Base-by-base conservation (phyloP, 2,888 invertebrate genomes). In the Plutella xylostella region DNA sequence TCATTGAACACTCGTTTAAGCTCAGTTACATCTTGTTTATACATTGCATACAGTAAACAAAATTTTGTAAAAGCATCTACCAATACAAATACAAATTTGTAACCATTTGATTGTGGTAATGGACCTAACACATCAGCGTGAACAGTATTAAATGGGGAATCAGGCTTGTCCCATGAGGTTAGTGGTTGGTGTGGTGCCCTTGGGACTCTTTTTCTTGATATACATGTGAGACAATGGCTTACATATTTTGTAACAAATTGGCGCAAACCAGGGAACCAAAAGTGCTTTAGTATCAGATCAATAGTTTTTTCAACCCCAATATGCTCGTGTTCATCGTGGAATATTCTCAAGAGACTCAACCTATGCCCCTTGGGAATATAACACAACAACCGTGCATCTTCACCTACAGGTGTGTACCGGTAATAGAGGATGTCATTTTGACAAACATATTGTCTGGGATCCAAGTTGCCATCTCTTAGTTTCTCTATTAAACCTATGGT, bases 391-490 rank as follows among this genome's bases (percentile, higher is more conserved):
- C 44, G 17, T 1, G 50, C 5, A 18, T 46, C 19, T 14, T 35
- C 50, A 2, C 48, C 51, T 12, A 35, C 31, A 0, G 31, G 42
- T 18, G 1, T 5, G 14, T 47, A 49, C 4, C 25, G 20, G 41
- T 43, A 43, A 22, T 46, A 43, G 11, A 46, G 31, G 12, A 46
- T 9, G 14, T 39, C 43, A 38, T 46, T 46, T 14, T 18, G 35
- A 17, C 9, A 20, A 6, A 20, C n/a, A 20, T 46, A 46, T 6
- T 38, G n/a, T n/a, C 5, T 33, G 4, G 52, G 0, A 31, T 63
- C 60, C 33, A 61, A 15, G 1, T 50, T 9, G 1, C 55, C 54
- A 11, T 46, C 9, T 12, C 37, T 12, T 20, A 46, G 18, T 31
- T n/a, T 38, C 31, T 46, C 21, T 11, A 46, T 17, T 11, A 46